These are phyloP conservation scores for Synanthedon andrenaeformis DNA, from an alignment of 2,888 invertebrate genomes.

Conservation along the genomic window DNA sequence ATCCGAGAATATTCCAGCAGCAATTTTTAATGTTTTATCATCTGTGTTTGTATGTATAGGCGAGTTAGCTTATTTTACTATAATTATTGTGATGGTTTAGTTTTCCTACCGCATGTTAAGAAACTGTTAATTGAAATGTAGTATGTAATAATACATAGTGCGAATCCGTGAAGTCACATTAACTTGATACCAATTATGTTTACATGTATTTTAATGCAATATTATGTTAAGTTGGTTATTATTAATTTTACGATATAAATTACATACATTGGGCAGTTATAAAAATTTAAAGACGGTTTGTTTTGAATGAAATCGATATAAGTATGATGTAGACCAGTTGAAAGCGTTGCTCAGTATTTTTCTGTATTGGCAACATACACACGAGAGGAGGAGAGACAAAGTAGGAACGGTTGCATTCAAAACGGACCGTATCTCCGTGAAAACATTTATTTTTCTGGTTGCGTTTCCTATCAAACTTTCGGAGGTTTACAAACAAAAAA, in stretches of 20 bases:
- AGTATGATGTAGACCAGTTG: too few relatives aligned
- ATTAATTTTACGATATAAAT: slow-evolving; percentile 40
- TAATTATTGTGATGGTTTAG: slow-evolving; percentile 65
- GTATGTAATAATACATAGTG: slow-evolving; percentile 26
- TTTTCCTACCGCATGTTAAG: slow-evolving; percentile 64
- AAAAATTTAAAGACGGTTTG: slow-evolving; percentile 37
- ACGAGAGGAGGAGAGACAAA: too few relatives aligned
- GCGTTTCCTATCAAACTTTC: slow-evolving; percentile 68
- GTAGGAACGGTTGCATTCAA: neutral
- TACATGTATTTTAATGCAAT: slow-evolving; percentile 32
- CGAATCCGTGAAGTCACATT: slow-evolving; percentile 35
- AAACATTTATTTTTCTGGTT: slow-evolving; percentile 42
- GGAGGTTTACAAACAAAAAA: slow-evolving; percentile 60
- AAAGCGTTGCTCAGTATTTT: too few relatives aligned
- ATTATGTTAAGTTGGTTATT: slow-evolving; percentile 48
- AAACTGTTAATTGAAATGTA: slow-evolving; percentile 41
- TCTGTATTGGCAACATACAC: too few relatives aligned
- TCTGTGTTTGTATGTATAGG: slow-evolving; percentile 63
- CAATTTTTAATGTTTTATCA: slow-evolving; percentile 47
- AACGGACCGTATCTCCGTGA: slow-evolving; percentile 22
- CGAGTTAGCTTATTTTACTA: slow-evolving; percentile 63
- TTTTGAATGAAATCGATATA: slow-evolving; percentile 16
- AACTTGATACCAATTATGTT: slow-evolving; percentile 25
- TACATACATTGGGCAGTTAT: slow-evolving; percentile 53
- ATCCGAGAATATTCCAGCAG: slow-evolving; percentile 32